Base-by-base conservation (phyloP, 1,140 invertebrate species). In the Oncopodura yosiiana region DNA sequence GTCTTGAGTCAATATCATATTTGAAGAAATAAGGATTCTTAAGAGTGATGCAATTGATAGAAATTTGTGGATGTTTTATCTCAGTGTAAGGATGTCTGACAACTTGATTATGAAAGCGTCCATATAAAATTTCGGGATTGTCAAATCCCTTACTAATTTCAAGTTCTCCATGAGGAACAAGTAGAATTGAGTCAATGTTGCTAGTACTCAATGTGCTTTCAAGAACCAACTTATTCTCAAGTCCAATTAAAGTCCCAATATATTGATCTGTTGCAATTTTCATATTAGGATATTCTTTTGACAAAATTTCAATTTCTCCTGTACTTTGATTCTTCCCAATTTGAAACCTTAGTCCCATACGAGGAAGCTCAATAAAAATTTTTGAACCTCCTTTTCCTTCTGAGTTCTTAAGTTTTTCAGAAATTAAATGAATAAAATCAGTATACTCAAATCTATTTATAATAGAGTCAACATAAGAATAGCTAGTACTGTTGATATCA, bases 211-310 rank as follows among this genome's bases (percentile, higher is more conserved):
- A 30, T 18, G 46, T 49, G 19, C 44, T 39, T 38, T 51, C 49
- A 11, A 57, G 36, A 3, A 57, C 11, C 9, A 57, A 32, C 34
- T 41, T 41, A 21, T 43, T 51, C 11, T 29, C 8, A 1, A 57
- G 49, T 19, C 55, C 55, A 34, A 57, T 18, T n/a, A 57, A 24
- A 18, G 55, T 57, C 4, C 21, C 45, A 34, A 48, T 16, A 11
- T 29, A 29, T 38, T 50, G 55, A 19, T 2, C 18, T n/a, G n/a
- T n/a, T 23, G 18, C 18, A 3, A 57, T 30, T 46, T 46, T 57
- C 55, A 57, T 57, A 2, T 49, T 49, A 4, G 38, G 48, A 23
- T 49, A 51, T 34, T 57, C 55, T 21, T 27, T 51, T 0, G 55
- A 57, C 5, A 12, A 24, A 14, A 56, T 21, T 2, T 30, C 18